A percentile compares a stretch with the other conserved stretches of the same genome.
phyloP scores from a whole-genome alignment of 2,888 invertebrate species.

The Mythimna albipuncta region DNA sequence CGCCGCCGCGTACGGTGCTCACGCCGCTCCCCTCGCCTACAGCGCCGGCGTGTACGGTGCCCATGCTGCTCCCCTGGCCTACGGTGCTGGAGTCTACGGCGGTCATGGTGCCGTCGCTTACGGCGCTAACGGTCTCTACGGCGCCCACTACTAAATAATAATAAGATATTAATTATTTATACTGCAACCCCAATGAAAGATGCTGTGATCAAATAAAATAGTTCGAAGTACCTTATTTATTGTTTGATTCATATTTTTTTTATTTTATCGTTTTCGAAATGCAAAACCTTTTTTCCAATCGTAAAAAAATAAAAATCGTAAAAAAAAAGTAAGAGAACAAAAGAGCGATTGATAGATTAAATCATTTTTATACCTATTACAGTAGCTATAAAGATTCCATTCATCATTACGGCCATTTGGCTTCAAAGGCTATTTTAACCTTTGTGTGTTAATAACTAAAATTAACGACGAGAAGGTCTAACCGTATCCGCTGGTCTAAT shows the following conservation, averaged over 20 bases:
- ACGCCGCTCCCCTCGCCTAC: too few species aligned
- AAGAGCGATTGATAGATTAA: neutral
- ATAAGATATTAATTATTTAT: slow-evolving; percentile 50
- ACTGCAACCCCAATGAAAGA: slow-evolving; percentile 48
- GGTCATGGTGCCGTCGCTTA: slow-evolving; percentile 54
- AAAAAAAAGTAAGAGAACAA: neutral
- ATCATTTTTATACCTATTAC: neutral
- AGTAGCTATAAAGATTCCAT: neutral
- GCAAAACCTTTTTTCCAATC: neutral
- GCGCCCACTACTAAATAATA: slow-evolving; percentile 56
- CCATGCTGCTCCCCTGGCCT: slow-evolving; percentile 71
- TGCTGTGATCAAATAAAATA: slow-evolving; percentile 63
- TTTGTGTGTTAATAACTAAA: slow-evolving; percentile 44
- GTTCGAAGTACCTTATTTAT: slow-evolving; percentile 46
- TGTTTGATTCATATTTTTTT: slow-evolving; percentile 18
- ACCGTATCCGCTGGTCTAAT: slow-evolving; percentile 29
- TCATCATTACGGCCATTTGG: slow-evolving; percentile 1
- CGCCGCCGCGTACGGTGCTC: neutral
- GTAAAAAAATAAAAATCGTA: neutral
- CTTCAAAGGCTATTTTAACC: slow-evolving; percentile 33
- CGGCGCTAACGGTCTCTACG: slow-evolving; percentile 60
- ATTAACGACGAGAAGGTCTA: slow-evolving; percentile 44
- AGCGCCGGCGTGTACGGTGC: slow-evolving; percentile 53
- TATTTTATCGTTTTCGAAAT: neutral
- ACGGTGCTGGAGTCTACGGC: slow-evolving; percentile 41